phyloP scores from a whole-genome alignment of 2,888 invertebrate species.

The Erebia aethiops region DNA sequence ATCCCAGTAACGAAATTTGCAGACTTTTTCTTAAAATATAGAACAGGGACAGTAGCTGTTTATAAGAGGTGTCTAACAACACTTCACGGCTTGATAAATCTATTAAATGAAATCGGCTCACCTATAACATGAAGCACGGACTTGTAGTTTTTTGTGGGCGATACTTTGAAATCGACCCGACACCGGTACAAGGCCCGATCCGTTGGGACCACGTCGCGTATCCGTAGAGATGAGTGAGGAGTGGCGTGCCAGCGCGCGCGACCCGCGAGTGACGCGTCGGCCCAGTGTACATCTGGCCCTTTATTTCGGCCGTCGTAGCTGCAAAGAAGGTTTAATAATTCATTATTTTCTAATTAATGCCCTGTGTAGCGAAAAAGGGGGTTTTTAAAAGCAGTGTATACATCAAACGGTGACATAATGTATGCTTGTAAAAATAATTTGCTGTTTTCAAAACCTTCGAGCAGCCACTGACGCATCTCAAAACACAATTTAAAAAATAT shows the following conservation, averaged over 20 bases:
- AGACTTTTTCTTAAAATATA: not conserved
- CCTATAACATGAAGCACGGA: slow-evolving; percentile 89
- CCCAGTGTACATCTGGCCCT: slow-evolving; percentile 86
- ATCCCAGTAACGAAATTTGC: not conserved
- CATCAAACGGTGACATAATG: too few relatives aligned
- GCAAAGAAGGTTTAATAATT: slow-evolving; percentile 50
- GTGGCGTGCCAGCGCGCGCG: slow-evolving; percentile 87
- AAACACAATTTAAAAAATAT: too few relatives aligned
- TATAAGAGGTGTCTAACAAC: too few relatives aligned
- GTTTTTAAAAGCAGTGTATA: too few relatives aligned
- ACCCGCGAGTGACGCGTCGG: slow-evolving; percentile 85
- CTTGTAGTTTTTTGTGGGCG: slow-evolving; percentile 90
- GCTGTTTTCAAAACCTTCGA: too few relatives aligned
- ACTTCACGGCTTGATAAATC: too few relatives aligned
- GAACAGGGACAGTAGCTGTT: not conserved
- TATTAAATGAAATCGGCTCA: slow-evolving; percentile 55
- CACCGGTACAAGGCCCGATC: slow-evolving; percentile 92
- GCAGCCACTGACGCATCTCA: too few relatives aligned
- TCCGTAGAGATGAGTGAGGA: slow-evolving; percentile 86
- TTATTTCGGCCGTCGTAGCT: slow-evolving; percentile 87
- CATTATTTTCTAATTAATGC: too few relatives aligned
- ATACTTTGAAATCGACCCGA: slow-evolving; percentile 90
- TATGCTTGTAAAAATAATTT: too few relatives aligned
- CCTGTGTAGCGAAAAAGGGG: too few relatives aligned
- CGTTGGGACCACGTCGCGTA: slow-evolving; percentile 86